These are phyloP conservation scores for Etheostoma nigrum DNA, from an alignment of 2,797 vertebrate genomes.

Conservation along the genomic window DNA sequence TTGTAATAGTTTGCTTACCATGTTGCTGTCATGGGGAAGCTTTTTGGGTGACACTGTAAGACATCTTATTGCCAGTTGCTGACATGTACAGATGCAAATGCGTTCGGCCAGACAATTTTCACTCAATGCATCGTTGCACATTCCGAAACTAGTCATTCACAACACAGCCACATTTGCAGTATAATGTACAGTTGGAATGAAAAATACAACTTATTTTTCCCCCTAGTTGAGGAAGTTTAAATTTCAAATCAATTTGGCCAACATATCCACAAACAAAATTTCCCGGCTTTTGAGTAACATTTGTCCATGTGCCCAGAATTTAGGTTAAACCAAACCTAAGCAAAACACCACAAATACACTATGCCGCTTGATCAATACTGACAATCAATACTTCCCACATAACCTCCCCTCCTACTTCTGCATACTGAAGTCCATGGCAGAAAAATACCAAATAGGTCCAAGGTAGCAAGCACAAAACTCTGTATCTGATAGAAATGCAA, in stretches of 20 bases:
- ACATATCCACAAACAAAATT: slow-evolving; percentile 3
- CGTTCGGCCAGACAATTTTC: slow-evolving; percentile 1
- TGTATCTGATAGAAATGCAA: background rate
- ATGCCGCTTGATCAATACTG: slow-evolving; percentile 31
- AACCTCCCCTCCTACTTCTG: background rate
- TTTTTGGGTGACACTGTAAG: slow-evolving; percentile 2
- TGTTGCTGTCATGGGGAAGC: slow-evolving; percentile 12
- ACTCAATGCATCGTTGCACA: slow-evolving; percentile 16
- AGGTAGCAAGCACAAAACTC: background rate
- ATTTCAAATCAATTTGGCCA: slow-evolving; percentile 20
- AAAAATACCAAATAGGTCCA: slow-evolving; percentile 7
- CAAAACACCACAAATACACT: slow-evolving; percentile 17
- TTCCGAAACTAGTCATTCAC: slow-evolving; percentile 2
- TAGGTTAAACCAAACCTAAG: background rate
- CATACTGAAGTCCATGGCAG: background rate
- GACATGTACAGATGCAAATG: background rate
- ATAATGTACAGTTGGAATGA: background rate
- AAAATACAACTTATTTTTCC: background rate
- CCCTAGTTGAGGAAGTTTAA: slow-evolving; percentile 7
- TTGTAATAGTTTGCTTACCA: slow-evolving; percentile 6
- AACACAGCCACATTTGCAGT: slow-evolving; percentile 1
- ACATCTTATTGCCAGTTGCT: background rate
- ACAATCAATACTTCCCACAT: slow-evolving; percentile 23
- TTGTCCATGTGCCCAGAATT: slow-evolving; percentile 9
- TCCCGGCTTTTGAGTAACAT: slow-evolving; percentile 14